These are phyloP conservation scores for Eustalomyia histrio DNA, from an alignment of 2,888 invertebrate species.

Conservation along the genomic window DNA sequence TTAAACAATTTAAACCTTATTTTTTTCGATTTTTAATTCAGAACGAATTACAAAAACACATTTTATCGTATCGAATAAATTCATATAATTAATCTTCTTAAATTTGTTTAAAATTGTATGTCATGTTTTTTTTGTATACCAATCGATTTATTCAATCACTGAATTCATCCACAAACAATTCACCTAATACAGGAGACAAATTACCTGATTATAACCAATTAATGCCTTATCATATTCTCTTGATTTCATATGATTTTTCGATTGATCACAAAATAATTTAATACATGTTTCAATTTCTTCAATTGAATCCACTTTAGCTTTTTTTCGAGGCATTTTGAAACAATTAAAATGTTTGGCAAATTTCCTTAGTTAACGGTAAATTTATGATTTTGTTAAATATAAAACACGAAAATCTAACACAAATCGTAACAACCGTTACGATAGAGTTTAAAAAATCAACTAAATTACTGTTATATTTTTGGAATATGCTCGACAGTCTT, in stretches of 20 bases:
- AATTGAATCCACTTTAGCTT: conserved; percentile 77
- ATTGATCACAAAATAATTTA: conserved; percentile 88
- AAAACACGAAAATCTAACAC: neutral
- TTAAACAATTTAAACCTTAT: no score
- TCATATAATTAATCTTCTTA: no score
- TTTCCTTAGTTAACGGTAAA: neutral
- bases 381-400: neutral
- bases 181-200: no score
- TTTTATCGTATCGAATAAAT: no score
- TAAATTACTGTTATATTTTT: conserved; percentile 22
- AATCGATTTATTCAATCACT: no score
- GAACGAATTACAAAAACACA: no score
- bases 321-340: conserved; percentile 75
- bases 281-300: conserved; percentile 81
- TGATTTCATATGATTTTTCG: conserved; percentile 87
- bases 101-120: no score
- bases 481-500: conserved; percentile 19
- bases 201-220: conserved; percentile 85
- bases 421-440: conserved; percentile 38
- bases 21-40: no score
- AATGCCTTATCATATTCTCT: conserved; percentile 87
- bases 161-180: no score
- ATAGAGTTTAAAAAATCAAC: conserved; percentile 43
- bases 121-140: no score
- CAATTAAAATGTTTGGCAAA: neutral